Evolutionary conservation across 2,113 vertebrate genomes (phyloP).

Genomic region (Sturnira hondurensis): DNA sequence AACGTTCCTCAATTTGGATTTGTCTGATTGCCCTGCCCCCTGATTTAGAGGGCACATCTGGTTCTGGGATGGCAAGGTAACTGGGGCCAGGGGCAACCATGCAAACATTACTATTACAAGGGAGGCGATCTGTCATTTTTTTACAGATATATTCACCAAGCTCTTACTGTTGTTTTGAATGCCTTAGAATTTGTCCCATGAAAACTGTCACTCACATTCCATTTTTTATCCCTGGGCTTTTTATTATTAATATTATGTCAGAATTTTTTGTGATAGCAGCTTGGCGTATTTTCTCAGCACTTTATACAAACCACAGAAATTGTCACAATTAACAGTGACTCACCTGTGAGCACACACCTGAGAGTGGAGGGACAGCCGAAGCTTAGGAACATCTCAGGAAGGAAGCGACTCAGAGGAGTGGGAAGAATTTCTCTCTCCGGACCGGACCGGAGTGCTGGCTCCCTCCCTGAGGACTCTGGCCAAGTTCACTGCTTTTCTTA

Average conservation of each 20-base stretch:
- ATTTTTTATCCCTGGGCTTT: not conserved
- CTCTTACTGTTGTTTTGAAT: constrained; percentile 21
- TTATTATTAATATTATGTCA: not conserved
- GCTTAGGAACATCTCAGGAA: not conserved
- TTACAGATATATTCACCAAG: not conserved
- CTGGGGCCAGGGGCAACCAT: not conserved
- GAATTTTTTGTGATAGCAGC: not conserved
- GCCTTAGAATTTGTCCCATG: not conserved
- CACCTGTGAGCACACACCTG: not conserved
- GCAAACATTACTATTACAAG: not conserved
- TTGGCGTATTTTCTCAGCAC: not conserved
- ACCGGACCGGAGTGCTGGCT: not conserved
- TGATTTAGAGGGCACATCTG: constrained; percentile 47
- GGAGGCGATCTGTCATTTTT: not conserved
- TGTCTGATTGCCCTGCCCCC: not conserved
- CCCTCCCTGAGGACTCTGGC: not conserved
- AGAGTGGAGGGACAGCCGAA: not conserved
- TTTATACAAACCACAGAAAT: constrained; percentile 16
- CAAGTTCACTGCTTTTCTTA: not conserved
- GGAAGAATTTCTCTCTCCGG: not conserved
- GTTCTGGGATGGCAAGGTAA: constrained; percentile 1
- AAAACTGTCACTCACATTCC: not conserved
- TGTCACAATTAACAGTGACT: not conserved
- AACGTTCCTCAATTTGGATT: constrained; percentile 28
- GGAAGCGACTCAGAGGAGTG: not conserved